These are phyloP conservation scores for Tonatia bakeri DNA, from an alignment of 2,113 vertebrate species.

Conservation along the genomic window DNA sequence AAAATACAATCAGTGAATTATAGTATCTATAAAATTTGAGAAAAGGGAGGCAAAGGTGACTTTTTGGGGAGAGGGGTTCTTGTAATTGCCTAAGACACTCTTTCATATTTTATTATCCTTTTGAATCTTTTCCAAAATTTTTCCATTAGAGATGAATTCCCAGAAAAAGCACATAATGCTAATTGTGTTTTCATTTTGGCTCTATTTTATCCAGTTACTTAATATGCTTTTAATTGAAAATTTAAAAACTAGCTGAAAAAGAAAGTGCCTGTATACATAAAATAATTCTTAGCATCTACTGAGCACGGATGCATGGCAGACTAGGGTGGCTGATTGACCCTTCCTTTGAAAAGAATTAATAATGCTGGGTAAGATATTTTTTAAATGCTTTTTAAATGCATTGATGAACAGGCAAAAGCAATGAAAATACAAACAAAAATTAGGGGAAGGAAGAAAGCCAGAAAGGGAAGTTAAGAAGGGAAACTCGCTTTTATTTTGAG, in stretches of 20 bases:
- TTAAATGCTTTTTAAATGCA: not conserved
- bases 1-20: not conserved
- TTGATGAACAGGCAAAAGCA: not conserved
- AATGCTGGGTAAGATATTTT: not conserved
- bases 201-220: not conserved
- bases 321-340: not conserved
- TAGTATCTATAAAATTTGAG: constrained; percentile 52
- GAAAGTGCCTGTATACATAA: not conserved
- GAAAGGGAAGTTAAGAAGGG: not conserved
- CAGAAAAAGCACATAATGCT: constrained; percentile 53
- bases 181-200: constrained; percentile 37
- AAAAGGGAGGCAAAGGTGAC: constrained; percentile 47
- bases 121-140: constrained; percentile 62
- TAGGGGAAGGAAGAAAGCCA: not conserved
- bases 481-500: not conserved
- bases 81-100: constrained; percentile 61
- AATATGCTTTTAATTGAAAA: constrained; percentile 20
- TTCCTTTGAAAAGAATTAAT: not conserved
- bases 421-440: not conserved
- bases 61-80: not conserved
- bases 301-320: not conserved
- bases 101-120: constrained; percentile 73
- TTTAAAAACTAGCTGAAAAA: not conserved
- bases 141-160: constrained; percentile 51
- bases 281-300: not conserved